Percentiles rank a stretch among this genome's conserved stretches.
phyloP scores from a whole-genome alignment of 2,888 invertebrate genomes.

The Apoda limacodes region DNA sequence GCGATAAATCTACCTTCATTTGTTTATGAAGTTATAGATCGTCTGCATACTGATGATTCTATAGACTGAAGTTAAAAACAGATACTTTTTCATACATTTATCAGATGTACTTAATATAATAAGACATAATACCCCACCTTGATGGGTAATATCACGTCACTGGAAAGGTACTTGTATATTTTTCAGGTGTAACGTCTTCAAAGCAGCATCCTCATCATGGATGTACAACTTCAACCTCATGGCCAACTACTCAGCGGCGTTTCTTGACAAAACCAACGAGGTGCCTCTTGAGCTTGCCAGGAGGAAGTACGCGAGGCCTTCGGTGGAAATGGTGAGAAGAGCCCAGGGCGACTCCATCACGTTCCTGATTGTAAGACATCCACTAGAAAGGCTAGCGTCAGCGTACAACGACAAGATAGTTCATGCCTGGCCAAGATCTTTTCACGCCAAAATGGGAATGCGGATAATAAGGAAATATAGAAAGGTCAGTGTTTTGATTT shows the following conservation, averaged over 20 bases:
- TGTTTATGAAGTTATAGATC: no score
- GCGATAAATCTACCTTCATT: no score
- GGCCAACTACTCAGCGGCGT: constrained; percentile 83
- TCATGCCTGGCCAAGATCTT: constrained; percentile 83
- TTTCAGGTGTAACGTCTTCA: constrained; percentile 81
- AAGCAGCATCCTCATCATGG: constrained; percentile 91
- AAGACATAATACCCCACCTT: no score
- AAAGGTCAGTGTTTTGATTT: constrained; percentile 45
- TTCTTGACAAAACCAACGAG: constrained; percentile 80
- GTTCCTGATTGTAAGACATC: constrained; percentile 86
- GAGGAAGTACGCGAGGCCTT: constrained; percentile 82
- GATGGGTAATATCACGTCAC: no score
- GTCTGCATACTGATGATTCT: no score
- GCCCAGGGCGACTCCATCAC: constrained; percentile 83
- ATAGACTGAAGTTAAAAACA: no score
- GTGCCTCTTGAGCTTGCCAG: constrained; percentile 83
- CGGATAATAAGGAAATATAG: constrained; percentile 82
- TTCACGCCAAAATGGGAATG: constrained; percentile 83
- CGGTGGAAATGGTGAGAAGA: constrained; percentile 76
- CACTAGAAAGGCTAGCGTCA: constrained; percentile 81
- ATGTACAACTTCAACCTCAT: constrained; percentile 91
- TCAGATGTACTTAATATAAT: no score
- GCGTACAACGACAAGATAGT: constrained; percentile 89
- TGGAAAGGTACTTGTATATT: no score
- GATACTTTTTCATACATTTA: no score